phyloP scores from a whole-genome alignment of 2,888 invertebrate genomes.

The Pimpla rufipes region DNA sequence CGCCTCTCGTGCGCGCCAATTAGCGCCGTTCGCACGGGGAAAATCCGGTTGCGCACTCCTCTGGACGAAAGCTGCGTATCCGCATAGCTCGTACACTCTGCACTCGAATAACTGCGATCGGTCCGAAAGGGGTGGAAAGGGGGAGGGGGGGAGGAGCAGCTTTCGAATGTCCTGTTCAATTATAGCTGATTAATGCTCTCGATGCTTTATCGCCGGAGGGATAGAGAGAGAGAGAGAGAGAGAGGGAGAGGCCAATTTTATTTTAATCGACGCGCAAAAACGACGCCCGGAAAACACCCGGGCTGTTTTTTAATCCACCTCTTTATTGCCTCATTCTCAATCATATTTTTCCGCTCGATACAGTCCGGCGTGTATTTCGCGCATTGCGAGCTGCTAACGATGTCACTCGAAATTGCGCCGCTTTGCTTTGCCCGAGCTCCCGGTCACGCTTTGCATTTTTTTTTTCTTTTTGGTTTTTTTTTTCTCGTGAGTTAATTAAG shows the following conservation, averaged over 20 bases:
- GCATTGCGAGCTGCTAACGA: neutral
- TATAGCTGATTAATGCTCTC: constrained; percentile 67
- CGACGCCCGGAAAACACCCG: neutral
- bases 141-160: constrained; percentile 13
- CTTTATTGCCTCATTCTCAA: constrained; percentile 20
- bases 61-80: constrained; percentile 37
- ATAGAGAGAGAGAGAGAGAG: too few relatives aligned
- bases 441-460: too few relatives aligned
- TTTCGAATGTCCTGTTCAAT: constrained; percentile 68
- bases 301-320: constrained; percentile 60
- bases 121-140: too few relatives aligned
- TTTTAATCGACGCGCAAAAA: constrained; percentile 57
- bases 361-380: neutral
- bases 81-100: constrained; percentile 29
- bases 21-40: constrained; percentile 68
- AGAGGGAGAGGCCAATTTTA: too few relatives aligned
- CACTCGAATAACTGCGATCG: constrained; percentile 66
- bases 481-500: neutral
- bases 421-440: neutral
- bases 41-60: constrained; percentile 68
- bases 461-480: too few relatives aligned
- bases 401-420: neutral
- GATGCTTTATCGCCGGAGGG: constrained; percentile 58
- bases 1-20: constrained; percentile 67
- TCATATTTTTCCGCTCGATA: constrained; percentile 2